A percentile compares a stretch with the other conserved stretches of the same genome.
These are phyloP conservation scores for Discoglossus pictus DNA, from an alignment of 2,797 vertebrate genomes.

Conservation along the genomic window DNA sequence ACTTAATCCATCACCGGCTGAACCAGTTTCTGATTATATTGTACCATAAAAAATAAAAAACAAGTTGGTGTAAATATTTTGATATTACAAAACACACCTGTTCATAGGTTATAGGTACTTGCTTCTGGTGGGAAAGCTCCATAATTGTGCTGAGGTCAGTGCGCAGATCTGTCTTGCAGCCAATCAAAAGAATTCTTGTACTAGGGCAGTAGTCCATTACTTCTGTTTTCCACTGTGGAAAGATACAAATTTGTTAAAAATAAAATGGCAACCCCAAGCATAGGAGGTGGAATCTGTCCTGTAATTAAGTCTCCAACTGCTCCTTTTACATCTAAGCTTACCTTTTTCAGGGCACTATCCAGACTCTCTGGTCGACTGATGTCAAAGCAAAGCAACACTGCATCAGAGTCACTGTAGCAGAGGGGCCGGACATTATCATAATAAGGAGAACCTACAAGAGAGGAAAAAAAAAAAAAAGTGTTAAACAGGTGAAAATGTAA, in stretches of 20 bases:
- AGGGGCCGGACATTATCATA: constrained; percentile 95
- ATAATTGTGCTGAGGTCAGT: constrained; percentile 90
- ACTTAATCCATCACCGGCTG: too few relatives aligned
- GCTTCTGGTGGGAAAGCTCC: constrained; percentile 92
- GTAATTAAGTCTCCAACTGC: too few relatives aligned
- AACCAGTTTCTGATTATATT: too few relatives aligned
- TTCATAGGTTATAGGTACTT: constrained; percentile 86
- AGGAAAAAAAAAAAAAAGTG: not conserved
- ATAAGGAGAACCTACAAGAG: constrained; percentile 85
- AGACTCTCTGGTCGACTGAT: constrained; percentile 89
- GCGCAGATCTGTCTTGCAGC: constrained; percentile 90
- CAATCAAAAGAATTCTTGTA: constrained; percentile 88
- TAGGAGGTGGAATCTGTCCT: too few relatives aligned
- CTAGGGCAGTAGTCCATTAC: constrained; percentile 91
- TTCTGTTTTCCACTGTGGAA: constrained; percentile 87
- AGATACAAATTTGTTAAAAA: not conserved
- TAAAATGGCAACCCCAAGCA: too few relatives aligned
- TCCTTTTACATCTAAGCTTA: constrained; percentile 56
- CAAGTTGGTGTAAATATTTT: too few relatives aligned
- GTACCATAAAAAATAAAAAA: too few relatives aligned
- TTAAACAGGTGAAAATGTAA: not conserved
- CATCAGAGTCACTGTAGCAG: constrained; percentile 94
- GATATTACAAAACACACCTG: constrained; percentile 86
- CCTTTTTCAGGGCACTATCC: constrained; percentile 89
- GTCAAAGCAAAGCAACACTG: constrained; percentile 90